phyloP scores from a whole-genome alignment of 2,888 invertebrate genomes.

The Dryadula phaetusa region DNA sequence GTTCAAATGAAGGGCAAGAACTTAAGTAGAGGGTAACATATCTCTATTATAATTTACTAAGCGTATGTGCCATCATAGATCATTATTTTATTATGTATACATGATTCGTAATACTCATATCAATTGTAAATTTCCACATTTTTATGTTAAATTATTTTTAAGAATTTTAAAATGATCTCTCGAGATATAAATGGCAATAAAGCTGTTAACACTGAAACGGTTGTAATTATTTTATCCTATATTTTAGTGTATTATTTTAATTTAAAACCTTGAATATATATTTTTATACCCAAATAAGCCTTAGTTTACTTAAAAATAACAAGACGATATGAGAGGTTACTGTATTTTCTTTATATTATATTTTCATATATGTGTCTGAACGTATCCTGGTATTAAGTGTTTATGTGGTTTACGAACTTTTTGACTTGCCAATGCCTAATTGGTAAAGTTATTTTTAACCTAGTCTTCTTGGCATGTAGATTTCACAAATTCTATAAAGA shows the following conservation, averaged over 20 bases:
- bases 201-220: not conserved
- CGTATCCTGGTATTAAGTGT: no score
- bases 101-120: conserved; percentile 17
- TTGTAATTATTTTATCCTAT: not conserved
- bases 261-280: not conserved
- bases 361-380: no score
- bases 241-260: not conserved
- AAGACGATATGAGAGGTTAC: no score
- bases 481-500: no score
- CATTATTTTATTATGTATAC: conserved; percentile 4
- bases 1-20: not conserved
- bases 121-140: not conserved
- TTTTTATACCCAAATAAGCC: no score
- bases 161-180: conserved; percentile 15
- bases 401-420: no score
- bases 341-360: no score
- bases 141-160: not conserved
- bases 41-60: not conserved
- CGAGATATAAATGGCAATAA: conserved; percentile 17
- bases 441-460: no score
- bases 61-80: not conserved
- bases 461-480: no score
- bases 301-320: no score
- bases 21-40: not conserved
- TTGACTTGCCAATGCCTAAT: no score